These are phyloP conservation scores for Odontamblyopus rebecca DNA, from an alignment of 2,797 vertebrate species.

Conservation along the genomic window DNA sequence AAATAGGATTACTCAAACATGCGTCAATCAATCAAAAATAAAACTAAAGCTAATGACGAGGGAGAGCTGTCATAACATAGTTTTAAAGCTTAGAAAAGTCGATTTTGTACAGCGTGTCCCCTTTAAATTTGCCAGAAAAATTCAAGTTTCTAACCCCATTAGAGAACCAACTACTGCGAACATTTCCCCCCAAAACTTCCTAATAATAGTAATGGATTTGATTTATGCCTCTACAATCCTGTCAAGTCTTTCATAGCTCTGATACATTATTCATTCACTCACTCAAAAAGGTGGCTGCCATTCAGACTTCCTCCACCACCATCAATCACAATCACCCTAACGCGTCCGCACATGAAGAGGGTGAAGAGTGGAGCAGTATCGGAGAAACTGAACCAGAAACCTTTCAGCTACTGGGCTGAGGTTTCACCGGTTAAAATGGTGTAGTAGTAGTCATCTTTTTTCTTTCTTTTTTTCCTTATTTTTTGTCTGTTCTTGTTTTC, in stretches of 20 bases:
- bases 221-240: neutral
- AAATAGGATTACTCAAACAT: neutral
- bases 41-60: too few relatives aligned
- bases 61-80: too few relatives aligned
- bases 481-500: too few relatives aligned
- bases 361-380: neutral
- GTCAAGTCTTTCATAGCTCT: neutral
- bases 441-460: too few relatives aligned
- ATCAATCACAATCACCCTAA: slow-evolving; percentile 5
- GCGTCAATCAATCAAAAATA: too few relatives aligned
- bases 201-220: neutral
- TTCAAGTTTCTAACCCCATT: neutral
- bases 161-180: neutral
- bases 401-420: neutral
- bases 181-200: neutral
- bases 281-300: slow-evolving; percentile 3
- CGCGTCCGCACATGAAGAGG: neutral
- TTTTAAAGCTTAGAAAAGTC: too few relatives aligned
- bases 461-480: too few relatives aligned
- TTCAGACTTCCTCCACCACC: neutral
- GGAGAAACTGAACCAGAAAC: neutral
- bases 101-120: too few relatives aligned
- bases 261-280: slow-evolving; percentile 10
- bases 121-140: neutral
- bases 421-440: too few relatives aligned